phyloP scores from a whole-genome alignment of 2,113 vertebrate species.

The mouse (Mus musculus) region DNA sequence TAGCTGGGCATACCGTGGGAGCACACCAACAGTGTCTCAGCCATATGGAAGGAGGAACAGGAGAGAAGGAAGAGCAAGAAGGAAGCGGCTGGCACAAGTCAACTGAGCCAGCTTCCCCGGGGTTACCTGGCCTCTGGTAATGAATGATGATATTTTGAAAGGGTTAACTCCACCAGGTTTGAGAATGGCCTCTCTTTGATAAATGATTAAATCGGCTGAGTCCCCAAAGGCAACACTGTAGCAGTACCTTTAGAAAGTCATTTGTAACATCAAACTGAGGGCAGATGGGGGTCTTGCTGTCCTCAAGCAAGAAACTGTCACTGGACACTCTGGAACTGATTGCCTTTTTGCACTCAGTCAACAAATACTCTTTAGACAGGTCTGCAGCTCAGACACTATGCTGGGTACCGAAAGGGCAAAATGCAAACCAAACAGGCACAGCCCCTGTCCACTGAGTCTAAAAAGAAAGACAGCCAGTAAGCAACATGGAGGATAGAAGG shows the following conservation, averaged over 20 bases:
- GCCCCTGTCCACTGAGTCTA: background rate
- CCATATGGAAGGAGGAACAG: slow-evolving; percentile 65
- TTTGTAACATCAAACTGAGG: background rate
- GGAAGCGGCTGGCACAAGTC: slow-evolving; percentile 54
- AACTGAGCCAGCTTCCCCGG: background rate
- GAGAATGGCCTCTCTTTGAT: background rate
- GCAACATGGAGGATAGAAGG: background rate
- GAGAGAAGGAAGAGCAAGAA: slow-evolving; percentile 24
- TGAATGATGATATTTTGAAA: background rate
- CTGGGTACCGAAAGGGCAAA: background rate
- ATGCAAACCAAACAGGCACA: background rate
- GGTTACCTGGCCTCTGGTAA: background rate
- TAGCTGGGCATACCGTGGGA: slow-evolving; percentile 43
- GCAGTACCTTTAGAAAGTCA: background rate
- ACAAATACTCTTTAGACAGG: background rate
- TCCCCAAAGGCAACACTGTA: background rate
- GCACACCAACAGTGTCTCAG: background rate
- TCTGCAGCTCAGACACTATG: background rate
- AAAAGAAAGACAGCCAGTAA: background rate
- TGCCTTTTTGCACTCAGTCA: background rate
- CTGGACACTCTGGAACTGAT: background rate
- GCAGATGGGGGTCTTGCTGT: background rate
- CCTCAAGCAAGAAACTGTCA: background rate
- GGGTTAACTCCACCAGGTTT: slow-evolving; percentile 17
- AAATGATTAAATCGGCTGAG: background rate